These are phyloP conservation scores for Diadophis punctatus DNA, from an alignment of 2,113 vertebrate genomes.

Conservation along the genomic window DNA sequence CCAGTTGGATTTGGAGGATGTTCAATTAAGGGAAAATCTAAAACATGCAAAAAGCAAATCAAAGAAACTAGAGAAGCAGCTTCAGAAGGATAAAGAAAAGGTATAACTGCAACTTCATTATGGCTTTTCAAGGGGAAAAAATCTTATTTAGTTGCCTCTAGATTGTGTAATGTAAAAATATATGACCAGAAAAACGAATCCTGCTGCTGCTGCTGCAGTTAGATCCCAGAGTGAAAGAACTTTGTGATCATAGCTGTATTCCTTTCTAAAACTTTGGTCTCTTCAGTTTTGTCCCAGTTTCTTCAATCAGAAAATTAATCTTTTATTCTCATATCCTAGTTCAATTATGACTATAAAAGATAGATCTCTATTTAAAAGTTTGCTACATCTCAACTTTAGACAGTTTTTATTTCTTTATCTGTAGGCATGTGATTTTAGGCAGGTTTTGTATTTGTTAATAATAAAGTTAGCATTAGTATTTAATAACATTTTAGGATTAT, in stretches of 20 bases:
- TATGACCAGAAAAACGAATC: neutral
- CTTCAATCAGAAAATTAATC: neutral
- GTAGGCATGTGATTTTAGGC: neutral
- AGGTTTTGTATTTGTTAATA: neutral
- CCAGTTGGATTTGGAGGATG: conserved; percentile 90
- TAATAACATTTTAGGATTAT: neutral
- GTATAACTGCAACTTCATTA: conserved; percentile 55
- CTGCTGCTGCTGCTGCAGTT: neutral
- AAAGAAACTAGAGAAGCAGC: conserved; percentile 90
- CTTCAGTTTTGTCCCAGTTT: neutral
- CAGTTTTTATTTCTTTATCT: neutral
- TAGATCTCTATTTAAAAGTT: neutral
- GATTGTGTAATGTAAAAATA: neutral
- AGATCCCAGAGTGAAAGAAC: neutral
- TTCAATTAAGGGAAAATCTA: conserved; percentile 91
- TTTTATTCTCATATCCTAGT: neutral
- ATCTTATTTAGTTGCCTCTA: neutral
- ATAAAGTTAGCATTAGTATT: neutral
- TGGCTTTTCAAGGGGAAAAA: neutral
- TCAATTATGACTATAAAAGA: neutral
- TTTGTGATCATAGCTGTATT: neutral
- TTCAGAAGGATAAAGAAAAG: conserved; percentile 93
- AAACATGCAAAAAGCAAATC: conserved; percentile 87
- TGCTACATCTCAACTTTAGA: neutral
- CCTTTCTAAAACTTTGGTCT: neutral